Evolutionary conservation across 2,113 vertebrate species (phyloP), one percentile per base, ranked within the genome.

Genomic region (Brienomyrus longianalis): DNA sequence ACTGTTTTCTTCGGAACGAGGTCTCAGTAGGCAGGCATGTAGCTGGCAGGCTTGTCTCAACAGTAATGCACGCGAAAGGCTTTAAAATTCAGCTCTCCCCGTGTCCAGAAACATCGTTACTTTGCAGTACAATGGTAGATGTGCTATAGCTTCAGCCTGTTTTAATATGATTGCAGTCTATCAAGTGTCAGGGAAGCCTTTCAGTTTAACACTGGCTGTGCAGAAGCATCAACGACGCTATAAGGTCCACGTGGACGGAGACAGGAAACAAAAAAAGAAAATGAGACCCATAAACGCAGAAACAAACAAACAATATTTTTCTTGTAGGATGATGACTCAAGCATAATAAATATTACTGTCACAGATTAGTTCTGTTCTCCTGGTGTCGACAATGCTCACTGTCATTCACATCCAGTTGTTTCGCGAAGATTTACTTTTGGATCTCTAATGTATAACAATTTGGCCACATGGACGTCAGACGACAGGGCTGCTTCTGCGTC

Each of bases 1-100:
- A 88, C 91, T 74, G 85, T 91, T 93, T 90, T 88, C 88, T 90
- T 91, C 83, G 88, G 93, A 80, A 93, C 92, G 93, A 91, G 90
- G 91, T 91, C 86, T 93, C 89, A 80, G 86, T 89, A 62, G 90
- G 92, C 92, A 91, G 91, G 91, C 90, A 89, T 91, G 86, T 89
- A 91, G 88, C 91, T 90, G 87, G 88, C 92, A 92, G 91, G 91
- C 88, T 90, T 91, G 88, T 90, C 89, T 89, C 89, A 89, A 56
- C 83, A 90, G 88, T 92, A 93, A 89, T 88, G 88, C 90, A 92
- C 84, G 91, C 86, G 90, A 90, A 70, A 90, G 89, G 89, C 90
- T 88, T 89, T 70, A 83, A 90, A 90, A 91, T 90, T 93, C 89
- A 90, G 90, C 88, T 91, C 88, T 89, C 43, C 80, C 84, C 48